Evolutionary conservation across 2,888 invertebrate species (phyloP), one percentile per base, ranked within the genome.

Genomic region (Scrobipalpa atriplicella): DNA sequence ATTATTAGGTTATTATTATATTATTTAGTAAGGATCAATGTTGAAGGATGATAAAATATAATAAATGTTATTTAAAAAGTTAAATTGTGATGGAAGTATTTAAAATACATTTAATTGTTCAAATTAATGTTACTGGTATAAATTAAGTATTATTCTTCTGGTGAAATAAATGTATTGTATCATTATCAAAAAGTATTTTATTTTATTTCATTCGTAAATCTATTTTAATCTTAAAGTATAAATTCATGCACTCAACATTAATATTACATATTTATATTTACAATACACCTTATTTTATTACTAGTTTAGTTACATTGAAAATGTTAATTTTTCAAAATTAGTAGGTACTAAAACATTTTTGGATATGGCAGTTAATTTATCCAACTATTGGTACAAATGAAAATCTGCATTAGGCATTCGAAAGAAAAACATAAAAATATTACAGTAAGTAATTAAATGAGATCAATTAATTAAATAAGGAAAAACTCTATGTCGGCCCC

Each of bases 331-430:
- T 13, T 43, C 2, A 1, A n/a, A 47, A 16, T n/a, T 47, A 47
- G 8, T 47, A 47, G 47, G 47, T n/a, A 47, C 47, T 16, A n/a
- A 47, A 47, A 47, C n/a, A n/a, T 47, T 47, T 47, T 47, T 47
- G 47, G 47, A 8, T 43, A 47, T 16, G n/a, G 47, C 43, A 47
- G 47, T 47, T 0, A 47, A n/a, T n/a, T n/a, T 16, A n/a, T 6
- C 16, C 16, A 47, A 16, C 16, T 3, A 8, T 47, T 47, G 13
- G n/a, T n/a, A n/a, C n/a, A n/a, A n/a, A n/a, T n/a, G n/a, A n/a
- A n/a, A n/a, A n/a, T n/a, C n/a, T 47, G n/a, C n/a, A n/a, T n/a
- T 47, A 6, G 47, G 5, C 2, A 16, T 47, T 7, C 7, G n/a
- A 47, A 47, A 47, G 7, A n/a, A 47, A 16, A n/a, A 5, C 2